Evolutionary conservation across 2,888 invertebrate genomes (phyloP).

Genomic region (Luffia ferchaultella): DNA sequence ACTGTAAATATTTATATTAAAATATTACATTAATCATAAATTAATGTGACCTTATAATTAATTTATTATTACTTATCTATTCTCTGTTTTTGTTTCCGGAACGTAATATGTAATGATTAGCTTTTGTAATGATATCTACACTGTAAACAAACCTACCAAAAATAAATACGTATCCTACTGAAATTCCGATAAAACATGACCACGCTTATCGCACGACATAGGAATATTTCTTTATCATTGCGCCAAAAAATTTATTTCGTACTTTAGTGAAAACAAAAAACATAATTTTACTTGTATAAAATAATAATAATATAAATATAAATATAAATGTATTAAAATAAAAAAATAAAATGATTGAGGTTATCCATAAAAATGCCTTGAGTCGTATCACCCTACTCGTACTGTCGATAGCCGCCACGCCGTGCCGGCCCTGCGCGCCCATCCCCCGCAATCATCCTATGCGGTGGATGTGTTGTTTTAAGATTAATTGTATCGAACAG

Average conservation of each 20-base stretch:
- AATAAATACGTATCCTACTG: background rate
- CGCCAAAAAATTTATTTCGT: background rate
- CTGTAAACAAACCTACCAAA: no score
- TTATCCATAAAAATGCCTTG: no score
- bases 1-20: background rate
- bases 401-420: no score
- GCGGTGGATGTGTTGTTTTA: no score
- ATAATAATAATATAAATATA: background rate
- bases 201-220: background rate
- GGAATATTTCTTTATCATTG: background rate
- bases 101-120: background rate
- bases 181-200: background rate
- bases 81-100: background rate
- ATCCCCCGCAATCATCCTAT: no score
- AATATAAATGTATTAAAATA: no score
- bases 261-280: background rate
- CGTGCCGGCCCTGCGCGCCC: no score
- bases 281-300: background rate
- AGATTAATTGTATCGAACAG: no score
- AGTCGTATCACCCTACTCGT: no score
- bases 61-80: background rate
- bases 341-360: no score
- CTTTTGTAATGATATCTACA: background rate
- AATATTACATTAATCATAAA: background rate
- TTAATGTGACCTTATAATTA: background rate